A percentile compares a stretch with the other conserved stretches of the same genome.
Evolutionary conservation across 2,888 invertebrate genomes (phyloP).

Genomic region (Caenorhabditis angaria): DNA sequence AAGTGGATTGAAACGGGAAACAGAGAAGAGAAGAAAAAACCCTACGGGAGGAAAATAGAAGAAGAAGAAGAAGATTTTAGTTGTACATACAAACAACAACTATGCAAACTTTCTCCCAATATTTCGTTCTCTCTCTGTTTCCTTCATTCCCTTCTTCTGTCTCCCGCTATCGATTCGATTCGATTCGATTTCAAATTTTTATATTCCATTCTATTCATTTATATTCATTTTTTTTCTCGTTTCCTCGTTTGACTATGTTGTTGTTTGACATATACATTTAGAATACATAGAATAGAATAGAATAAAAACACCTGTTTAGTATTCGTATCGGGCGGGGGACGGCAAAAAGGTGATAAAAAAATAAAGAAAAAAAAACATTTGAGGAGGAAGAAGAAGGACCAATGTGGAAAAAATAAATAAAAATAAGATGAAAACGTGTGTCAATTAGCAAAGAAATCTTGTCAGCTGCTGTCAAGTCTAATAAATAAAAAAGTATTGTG

Average conservation of each 20-base stretch:
- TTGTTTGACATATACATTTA: no score
- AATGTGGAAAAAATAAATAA: not conserved
- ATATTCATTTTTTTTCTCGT: not conserved
- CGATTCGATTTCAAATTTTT: no score
- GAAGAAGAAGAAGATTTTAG: not conserved
- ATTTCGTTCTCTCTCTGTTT: no score
- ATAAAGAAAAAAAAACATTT: not conserved
- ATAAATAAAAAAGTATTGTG: conserved; percentile 1
- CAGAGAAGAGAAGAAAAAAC: conserved; percentile 6
- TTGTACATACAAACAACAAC: conserved; percentile 1
- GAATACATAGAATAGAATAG: no score
- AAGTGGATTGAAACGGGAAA: conserved; percentile 1
- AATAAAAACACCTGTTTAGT: conserved; percentile 1
- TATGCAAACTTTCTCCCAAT: conserved; percentile 4
- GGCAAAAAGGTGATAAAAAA: no score
- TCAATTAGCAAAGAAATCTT: not conserved
- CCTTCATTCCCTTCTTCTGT: not conserved
- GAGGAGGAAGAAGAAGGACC: not conserved
- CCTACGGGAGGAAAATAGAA: not conserved
- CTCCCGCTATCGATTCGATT: not conserved
- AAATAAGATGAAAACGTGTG: not conserved
- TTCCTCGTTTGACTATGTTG: no score
- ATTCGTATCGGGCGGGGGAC: no score
- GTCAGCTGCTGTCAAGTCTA: conserved; percentile 7
- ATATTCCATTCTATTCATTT: not conserved